Evolutionary conservation across 2,888 invertebrate genomes (phyloP), one percentile per base, ranked within the genome.

Genomic region (Metacarcinus magister): DNA sequence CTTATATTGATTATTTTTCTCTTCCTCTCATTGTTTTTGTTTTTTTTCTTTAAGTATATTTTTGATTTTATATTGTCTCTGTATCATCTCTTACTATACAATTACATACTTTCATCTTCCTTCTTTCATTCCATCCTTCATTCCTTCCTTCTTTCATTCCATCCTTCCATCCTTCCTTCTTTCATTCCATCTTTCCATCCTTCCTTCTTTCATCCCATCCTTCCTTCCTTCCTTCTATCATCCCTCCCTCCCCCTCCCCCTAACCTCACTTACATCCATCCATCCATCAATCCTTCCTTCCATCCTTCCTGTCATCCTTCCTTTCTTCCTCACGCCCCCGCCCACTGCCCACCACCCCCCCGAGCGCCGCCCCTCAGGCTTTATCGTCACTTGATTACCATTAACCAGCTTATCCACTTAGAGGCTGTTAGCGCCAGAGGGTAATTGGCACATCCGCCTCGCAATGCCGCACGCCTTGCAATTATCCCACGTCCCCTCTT

Each of bases 391-490:
- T 95, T 92, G 82, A 95, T 95, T 95, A 95, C 95, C 95, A 75
- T 48, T 95, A 95, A 95, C 95, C 92, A 54, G 95, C 95, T 95
- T 95, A 95, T 92, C 95, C 95, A 95, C 95, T 95, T 90, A 92
- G 95, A 32, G 92, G 48, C 92, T 95, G 95, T 95, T 95, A 95
- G 82, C 39, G 87, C 82, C 44, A 44, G 0, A 13, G 67, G 92
- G 44, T 92, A 95, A 95, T 93, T 95, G 95, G 87, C 90, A 90
- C 90, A 90, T 46, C 90, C 90, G 43, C 89, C 19, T 39, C 32
- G 19, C 89, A 67, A 39, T 89, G 43, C 89, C 89, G 43, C 89
- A 89, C 89, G 19, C 39, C 39, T 43, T 43, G 43, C 89, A 89
- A 39, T 32, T 89, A 89, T 43, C 32, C 39, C 67, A 89, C 44